These are phyloP conservation scores for Bos javanicus DNA, from an alignment of 2,113 vertebrate species.

Conservation along the genomic window DNA sequence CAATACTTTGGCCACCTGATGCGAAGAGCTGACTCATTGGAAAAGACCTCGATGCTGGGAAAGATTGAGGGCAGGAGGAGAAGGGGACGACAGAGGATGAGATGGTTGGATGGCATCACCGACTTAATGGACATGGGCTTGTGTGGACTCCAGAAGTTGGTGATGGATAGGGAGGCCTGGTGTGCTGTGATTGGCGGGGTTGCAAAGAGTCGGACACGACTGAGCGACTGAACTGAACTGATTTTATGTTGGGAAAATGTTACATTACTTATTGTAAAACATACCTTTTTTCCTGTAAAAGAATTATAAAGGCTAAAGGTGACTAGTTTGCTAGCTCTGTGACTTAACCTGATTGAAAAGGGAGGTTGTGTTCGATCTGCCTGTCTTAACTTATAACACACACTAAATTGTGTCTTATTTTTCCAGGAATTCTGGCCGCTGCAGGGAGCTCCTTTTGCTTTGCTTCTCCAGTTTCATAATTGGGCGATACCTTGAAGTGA, in stretches of 20 bases:
- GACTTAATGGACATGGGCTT: background rate
- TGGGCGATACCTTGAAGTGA: conserved; percentile 87
- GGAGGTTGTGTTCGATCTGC: background rate
- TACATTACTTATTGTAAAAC: background rate
- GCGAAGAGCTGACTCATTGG: background rate
- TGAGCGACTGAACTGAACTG: background rate
- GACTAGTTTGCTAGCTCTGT: background rate
- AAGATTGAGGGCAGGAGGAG: background rate
- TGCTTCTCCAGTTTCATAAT: conserved; percentile 90
- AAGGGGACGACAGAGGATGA: background rate
- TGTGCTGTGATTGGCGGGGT: background rate
- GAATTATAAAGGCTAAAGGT: background rate
- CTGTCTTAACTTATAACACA: background rate
- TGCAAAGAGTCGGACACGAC: background rate
- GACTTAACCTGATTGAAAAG: no score
- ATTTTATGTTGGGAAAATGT: background rate
- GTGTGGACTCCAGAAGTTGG: background rate
- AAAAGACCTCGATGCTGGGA: background rate
- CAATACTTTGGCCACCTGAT: background rate
- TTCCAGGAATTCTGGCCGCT: conserved; percentile 85
- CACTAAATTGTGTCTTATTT: background rate
- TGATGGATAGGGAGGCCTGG: background rate
- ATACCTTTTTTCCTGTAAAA: background rate
- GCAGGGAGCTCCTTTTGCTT: conserved; percentile 90
- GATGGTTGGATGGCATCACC: background rate